These are phyloP conservation scores for Aix galericulata DNA, from an alignment of 2,113 vertebrate species.

Conservation along the genomic window DNA sequence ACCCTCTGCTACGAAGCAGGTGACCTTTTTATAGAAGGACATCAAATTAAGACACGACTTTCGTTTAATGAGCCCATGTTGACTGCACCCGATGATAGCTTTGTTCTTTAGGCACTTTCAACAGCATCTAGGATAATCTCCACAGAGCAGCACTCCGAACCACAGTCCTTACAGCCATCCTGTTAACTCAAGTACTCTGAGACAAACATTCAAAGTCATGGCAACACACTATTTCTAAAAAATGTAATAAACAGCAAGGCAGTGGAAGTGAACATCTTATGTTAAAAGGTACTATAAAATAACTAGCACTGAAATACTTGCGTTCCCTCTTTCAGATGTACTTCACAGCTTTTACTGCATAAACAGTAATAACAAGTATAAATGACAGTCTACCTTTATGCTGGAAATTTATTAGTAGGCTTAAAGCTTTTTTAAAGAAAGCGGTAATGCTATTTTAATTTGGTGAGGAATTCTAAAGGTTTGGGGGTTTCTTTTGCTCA, in stretches of 20 bases:
- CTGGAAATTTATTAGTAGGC: not conserved
- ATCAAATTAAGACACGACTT: not conserved
- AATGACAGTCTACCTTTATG: not conserved
- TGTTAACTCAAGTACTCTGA: rapidly evolving
- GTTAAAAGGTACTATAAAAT: not conserved
- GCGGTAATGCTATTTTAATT: not conserved
- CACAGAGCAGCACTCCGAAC: not conserved
- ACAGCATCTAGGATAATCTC: not conserved
- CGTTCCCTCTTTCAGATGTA: not conserved
- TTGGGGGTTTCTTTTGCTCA: not conserved
- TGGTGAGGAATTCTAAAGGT: not conserved
- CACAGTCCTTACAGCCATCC: not conserved
- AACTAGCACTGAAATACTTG: not conserved
- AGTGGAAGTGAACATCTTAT: not conserved
- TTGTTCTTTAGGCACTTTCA: not conserved
- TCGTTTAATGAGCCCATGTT: not conserved
- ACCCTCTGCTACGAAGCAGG: not conserved
- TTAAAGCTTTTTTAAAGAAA: not conserved
- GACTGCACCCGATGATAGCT: not conserved
- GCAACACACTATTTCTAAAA: not conserved
- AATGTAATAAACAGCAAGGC: not conserved
- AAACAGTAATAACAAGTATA: not conserved
- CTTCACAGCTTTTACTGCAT: not conserved
- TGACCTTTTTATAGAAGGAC: not conserved
- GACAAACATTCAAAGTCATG: rapidly evolving